These are phyloP conservation scores for pig (Sus scrofa) DNA, from an alignment of 2,113 vertebrate genomes.

Conservation along the genomic window T2T-Sscrofa CM000821.6:55132001-55132500, in stretches of 20 bases:
- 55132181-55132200: no score
- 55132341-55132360: background rate
- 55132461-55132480: background rate
- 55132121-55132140: no score
- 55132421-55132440: background rate
- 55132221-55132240: no score
- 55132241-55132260: background rate
- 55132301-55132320: background rate
- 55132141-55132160: no score
- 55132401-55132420: background rate
- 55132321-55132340: background rate
- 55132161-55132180: no score
- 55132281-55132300: background rate
- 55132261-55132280: background rate
- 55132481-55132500: background rate
- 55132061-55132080: no score
- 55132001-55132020: no score
- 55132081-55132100: no score
- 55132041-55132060: no score
- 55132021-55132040: no score
- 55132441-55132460: background rate
- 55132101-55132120: no score
- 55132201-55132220: no score
- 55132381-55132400: background rate
- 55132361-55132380: background rate